Percentiles rank a stretch among this genome's conserved stretches.
Evolutionary conservation across 1,140 invertebrate species (phyloP).

Genomic region (Drosophila dunni): DNA sequence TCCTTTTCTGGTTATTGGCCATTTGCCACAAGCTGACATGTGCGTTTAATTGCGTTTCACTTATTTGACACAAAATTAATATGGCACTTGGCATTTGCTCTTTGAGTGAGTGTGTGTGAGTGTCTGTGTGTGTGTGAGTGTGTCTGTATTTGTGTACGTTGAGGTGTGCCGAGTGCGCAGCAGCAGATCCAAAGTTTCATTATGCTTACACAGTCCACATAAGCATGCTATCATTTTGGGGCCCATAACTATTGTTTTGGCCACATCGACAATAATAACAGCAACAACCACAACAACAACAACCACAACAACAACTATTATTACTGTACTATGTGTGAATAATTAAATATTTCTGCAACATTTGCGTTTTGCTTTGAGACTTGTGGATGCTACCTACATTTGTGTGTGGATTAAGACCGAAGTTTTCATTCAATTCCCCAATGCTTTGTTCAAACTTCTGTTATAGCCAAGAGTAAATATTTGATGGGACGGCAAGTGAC

Average conservation of each 20-base stretch:
- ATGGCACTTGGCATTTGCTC: slow-evolving; percentile 46
- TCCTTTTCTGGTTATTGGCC: slow-evolving; percentile 62
- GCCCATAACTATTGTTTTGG: slow-evolving; percentile 48
- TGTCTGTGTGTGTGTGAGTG: slow-evolving; percentile 2
- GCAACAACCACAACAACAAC: not conserved
- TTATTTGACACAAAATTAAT: slow-evolving; percentile 83
- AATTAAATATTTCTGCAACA: slow-evolving; percentile 80
- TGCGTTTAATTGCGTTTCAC: slow-evolving; percentile 81
- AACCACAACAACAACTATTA: slow-evolving; percentile 39
- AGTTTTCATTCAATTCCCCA: not conserved
- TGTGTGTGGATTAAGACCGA: not conserved
- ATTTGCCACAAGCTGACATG: slow-evolving; percentile 75
- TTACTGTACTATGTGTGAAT: slow-evolving; percentile 29
- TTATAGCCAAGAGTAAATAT: no score
- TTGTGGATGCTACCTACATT: not conserved
- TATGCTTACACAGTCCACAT: slow-evolving; percentile 26
- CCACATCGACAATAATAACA: not conserved
- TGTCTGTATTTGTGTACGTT: slow-evolving; percentile 1
- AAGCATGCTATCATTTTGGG: slow-evolving; percentile 70
- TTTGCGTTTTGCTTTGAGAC: slow-evolving; percentile 50
- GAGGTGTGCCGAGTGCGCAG: slow-evolving; percentile 25
- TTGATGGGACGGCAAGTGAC: no score
- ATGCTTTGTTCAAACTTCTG: no score
- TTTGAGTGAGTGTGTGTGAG: not conserved
- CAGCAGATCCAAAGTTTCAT: slow-evolving; percentile 29